A percentile compares a stretch with the other conserved stretches of the same genome.
phyloP scores from a whole-genome alignment of 2,113 vertebrate species.

The Limanda limanda region DNA sequence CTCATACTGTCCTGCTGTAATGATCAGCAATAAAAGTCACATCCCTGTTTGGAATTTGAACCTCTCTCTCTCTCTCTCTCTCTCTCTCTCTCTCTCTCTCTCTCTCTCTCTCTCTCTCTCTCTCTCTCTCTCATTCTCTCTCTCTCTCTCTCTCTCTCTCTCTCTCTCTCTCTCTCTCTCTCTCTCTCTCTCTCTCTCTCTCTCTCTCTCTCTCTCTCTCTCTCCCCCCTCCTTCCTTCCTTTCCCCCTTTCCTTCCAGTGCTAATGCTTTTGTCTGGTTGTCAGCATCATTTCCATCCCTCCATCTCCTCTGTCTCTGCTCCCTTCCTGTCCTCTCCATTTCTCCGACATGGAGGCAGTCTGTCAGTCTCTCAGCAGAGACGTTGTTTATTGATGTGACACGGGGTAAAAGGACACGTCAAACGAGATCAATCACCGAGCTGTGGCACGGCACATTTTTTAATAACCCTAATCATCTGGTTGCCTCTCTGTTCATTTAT shows the following conservation, averaged over 20 bases:
- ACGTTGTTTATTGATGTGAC: slow-evolving; percentile 79
- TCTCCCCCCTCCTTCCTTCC: slow-evolving; percentile 5
- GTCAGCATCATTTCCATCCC: slow-evolving; percentile 27
- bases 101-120: slow-evolving; percentile 6
- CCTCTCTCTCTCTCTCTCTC: not conserved
- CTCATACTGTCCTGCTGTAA: slow-evolving; percentile 24
- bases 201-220: not conserved
- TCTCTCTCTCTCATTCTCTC: not conserved
- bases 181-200: slow-evolving; percentile 2
- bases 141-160: not conserved
- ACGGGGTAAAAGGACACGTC: slow-evolving; percentile 80
- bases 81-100: not conserved
- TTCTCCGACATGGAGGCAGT: slow-evolving; percentile 54
- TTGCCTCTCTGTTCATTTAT: slow-evolving; percentile 35
- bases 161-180: not conserved
- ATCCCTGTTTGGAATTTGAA: slow-evolving; percentile 22
- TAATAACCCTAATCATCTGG: slow-evolving; percentile 75
- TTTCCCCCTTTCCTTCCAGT: not conserved
- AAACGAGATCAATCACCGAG: slow-evolving; percentile 73
- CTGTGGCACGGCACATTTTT: slow-evolving; percentile 66
- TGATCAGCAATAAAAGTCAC: slow-evolving; percentile 38
- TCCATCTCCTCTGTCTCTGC: slow-evolving; percentile 4
- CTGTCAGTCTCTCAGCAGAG: slow-evolving; percentile 72
- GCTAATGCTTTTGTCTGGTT: not conserved
- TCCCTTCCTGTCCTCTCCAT: slow-evolving; percentile 18